Conservation (phyloP, 2,888 invertebrate genomes). For the Macrophya annulata region DNA sequence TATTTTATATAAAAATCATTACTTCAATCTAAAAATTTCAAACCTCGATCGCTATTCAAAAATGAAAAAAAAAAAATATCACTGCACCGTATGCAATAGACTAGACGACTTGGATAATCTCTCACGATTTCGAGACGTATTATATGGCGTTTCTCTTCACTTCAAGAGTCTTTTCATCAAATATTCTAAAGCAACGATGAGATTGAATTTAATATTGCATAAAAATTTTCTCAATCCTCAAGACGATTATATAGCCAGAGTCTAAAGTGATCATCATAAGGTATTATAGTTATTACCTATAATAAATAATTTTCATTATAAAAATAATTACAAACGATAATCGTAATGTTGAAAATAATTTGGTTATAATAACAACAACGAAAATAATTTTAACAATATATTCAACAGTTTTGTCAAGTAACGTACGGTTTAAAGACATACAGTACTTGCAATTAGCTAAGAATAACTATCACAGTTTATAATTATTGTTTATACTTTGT, state of each 20-base stretch:
- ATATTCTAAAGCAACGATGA: conserved; percentile 15
- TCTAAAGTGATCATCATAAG: background rate
- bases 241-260: background rate
- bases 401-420: background rate
- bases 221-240: conserved; percentile 28
- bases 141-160: background rate
- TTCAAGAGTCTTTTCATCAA: background rate
- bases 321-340: background rate
- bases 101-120: background rate
- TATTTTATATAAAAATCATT: background rate
- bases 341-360: background rate
- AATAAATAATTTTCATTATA: background rate
- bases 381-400: background rate
- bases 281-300: too few species aligned
- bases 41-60: background rate
- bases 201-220: conserved; percentile 53
- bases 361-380: background rate
- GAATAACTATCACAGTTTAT: background rate
- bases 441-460: background rate
- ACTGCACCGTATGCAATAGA: background rate
- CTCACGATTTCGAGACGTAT: background rate
- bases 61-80: background rate
- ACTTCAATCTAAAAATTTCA: background rate
- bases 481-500: conserved; percentile 6
- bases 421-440: background rate